These are phyloP conservation scores for Mungos mungo DNA, from an alignment of 2,113 vertebrate genomes.

Conservation along the genomic window DNA sequence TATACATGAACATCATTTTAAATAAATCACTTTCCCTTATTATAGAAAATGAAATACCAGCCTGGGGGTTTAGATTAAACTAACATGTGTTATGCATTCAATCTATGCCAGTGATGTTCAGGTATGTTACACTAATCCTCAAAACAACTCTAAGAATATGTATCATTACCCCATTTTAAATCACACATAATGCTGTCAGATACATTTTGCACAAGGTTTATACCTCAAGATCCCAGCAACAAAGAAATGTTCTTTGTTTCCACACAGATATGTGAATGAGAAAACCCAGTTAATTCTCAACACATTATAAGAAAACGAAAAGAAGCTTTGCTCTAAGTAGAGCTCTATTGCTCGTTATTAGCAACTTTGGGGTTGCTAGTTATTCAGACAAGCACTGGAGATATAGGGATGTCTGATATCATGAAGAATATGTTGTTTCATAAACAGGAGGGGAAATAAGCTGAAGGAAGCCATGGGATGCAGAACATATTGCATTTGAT, in stretches of 20 bases:
- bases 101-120: background rate
- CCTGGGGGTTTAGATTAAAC: background rate
- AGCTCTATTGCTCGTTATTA: background rate
- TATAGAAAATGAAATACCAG: background rate
- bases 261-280: background rate
- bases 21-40: background rate
- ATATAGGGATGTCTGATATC: background rate
- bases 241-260: background rate
- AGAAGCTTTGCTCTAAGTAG: background rate
- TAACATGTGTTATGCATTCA: background rate
- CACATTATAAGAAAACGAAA: background rate
- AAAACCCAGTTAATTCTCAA: background rate
- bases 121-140: background rate
- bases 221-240: background rate
- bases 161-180: background rate
- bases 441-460: background rate
- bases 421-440: background rate
- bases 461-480: background rate
- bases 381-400: background rate
- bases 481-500: background rate
- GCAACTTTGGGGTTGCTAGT: background rate
- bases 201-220: background rate
- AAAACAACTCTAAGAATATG: background rate
- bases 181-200: background rate
- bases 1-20: background rate